Evolutionary conservation across 2,888 invertebrate genomes (phyloP).

Genomic region (Tridacna gigas): DNA sequence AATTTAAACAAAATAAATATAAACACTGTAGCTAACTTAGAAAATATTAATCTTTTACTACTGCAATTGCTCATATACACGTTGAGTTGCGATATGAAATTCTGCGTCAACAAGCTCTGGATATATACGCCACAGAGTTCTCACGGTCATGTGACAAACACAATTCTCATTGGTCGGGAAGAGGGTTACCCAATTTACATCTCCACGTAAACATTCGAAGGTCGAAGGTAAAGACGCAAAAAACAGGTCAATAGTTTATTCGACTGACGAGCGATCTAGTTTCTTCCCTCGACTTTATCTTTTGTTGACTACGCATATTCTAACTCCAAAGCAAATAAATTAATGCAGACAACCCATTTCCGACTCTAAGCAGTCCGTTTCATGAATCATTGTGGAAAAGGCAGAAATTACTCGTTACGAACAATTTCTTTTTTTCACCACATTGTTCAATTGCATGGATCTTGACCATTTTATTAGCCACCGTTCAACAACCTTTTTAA

Average conservation of each 20-base stretch:
- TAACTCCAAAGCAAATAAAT: no score
- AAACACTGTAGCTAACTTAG: background rate
- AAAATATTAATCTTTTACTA: constrained; percentile 12
- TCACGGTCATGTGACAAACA: constrained; percentile 46
- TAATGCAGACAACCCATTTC: no score
- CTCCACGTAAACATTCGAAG: constrained; percentile 13
- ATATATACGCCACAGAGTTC: constrained; percentile 24
- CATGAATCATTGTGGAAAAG: no score
- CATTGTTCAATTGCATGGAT: no score
- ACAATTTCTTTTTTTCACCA: no score
- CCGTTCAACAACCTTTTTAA: no score
- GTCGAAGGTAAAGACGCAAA: background rate
- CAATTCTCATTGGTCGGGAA: constrained; percentile 39
- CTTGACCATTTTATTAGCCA: no score
- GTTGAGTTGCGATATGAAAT: background rate
- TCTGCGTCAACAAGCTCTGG: background rate
- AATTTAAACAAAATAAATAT: background rate
- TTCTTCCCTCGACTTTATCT: no score
- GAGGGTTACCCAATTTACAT: constrained; percentile 37
- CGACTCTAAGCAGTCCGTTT: no score
- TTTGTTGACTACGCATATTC: no score
- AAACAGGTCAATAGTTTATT: constrained; percentile 3
- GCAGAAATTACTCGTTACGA: no score
- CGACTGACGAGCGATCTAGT: no score
- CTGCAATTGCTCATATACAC: background rate